Evolutionary conservation across 2,113 vertebrate species (phyloP).

Genomic region (Himantopus leucocephalus): DNA sequence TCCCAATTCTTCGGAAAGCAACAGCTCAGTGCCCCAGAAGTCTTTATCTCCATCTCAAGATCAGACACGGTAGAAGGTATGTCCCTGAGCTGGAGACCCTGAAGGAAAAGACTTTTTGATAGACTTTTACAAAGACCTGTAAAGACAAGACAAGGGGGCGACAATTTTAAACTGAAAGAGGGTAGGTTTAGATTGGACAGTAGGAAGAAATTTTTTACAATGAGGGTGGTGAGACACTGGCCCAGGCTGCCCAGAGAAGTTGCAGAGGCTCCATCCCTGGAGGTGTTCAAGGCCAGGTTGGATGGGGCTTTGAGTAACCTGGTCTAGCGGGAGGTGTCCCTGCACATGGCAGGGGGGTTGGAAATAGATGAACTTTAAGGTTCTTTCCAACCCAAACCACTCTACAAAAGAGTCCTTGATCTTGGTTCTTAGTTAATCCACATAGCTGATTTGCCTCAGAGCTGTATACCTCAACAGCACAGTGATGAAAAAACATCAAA

Average conservation of each 20-base stretch:
- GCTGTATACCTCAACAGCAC: neutral
- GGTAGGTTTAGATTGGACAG: neutral
- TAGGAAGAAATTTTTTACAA: neutral
- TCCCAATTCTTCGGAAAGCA: neutral
- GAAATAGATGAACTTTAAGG: neutral
- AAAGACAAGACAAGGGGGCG: neutral
- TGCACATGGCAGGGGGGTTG: fast-evolving
- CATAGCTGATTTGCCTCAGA: neutral
- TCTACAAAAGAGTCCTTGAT: neutral
- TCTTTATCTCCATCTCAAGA: neutral
- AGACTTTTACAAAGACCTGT: neutral
- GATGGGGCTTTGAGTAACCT: fast-evolving
- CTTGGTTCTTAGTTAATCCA: neutral
- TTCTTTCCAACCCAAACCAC: neutral
- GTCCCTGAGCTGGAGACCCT: neutral
- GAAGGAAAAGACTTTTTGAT: neutral
- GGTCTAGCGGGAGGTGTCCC: neutral
- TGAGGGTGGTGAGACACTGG: neutral
- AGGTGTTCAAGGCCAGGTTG: neutral
- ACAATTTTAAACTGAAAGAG: neutral
- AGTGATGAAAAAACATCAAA: neutral
- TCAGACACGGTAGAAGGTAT: neutral
- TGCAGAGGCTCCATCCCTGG: neutral
- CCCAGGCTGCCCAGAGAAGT: neutral
- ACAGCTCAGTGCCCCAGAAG: neutral